Base-by-base conservation (phyloP, 2,888 invertebrate genomes). In the Thecocarcelia acutangulata region DNA sequence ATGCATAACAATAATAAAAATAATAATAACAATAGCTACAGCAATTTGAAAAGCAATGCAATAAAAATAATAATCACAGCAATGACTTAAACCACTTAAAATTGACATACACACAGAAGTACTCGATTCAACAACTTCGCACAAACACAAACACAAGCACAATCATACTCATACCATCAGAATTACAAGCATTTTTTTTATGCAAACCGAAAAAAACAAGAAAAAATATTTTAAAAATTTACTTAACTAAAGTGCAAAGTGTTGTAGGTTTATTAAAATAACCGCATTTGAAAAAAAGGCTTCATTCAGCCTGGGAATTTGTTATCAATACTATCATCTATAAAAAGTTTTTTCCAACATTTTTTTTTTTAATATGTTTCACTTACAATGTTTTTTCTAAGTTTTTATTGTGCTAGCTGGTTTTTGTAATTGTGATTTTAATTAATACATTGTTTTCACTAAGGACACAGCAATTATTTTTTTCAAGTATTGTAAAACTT, bases 171-270 rank as follows among this genome's bases (percentile, higher is more conserved):
- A 24, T 5, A 24, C n/a, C n/a, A 5, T 24, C 24, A 24, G 3
- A 24, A 5, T 24, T 24, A 33, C 33, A 33, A 13, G 4, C 28
- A 13, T 17, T 24, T 42, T 42, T 5, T 52, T 48, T 15, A 13
- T 11, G n/a, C n/a, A 17, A 21, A 46, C 1, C 13, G 8, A 9
- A 33, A 8, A 1, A 9, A 9, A 33, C 6, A 3, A 33, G 9
- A 33, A 37, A 12, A 44, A 17, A n/a, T 33, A 9, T 21, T 63
- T 64, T 46, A 37, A 13, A 46, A 69, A 58, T 73, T 77, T 77
- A 69, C 44, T 77, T 69, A 58, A 64, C 76, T 73, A 48, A 81
- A 81, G 81, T 81, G 81, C 77, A 73, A 81, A 81, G 8, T 77
- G 69, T 64, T 80, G 80, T 80, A 58, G 58, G 21, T 64, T 56